Evolutionary conservation across 1,140 invertebrate genomes (phyloP).

Genomic region (Orchesella cincta): DNA sequence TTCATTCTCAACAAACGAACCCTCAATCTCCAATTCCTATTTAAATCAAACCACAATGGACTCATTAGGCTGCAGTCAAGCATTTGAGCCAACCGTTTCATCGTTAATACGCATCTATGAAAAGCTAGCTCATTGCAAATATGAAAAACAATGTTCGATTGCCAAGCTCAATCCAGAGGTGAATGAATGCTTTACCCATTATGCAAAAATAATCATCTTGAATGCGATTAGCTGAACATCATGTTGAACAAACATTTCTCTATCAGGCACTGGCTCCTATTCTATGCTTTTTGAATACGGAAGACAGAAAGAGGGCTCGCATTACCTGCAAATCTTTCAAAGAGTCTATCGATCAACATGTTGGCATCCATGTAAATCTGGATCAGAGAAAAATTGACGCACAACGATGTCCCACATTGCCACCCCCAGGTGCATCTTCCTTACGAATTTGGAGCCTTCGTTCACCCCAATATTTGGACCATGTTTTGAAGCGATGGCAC

Average conservation of each 20-base stretch:
- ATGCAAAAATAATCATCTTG: too few species aligned
- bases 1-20: too few species aligned
- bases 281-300: not conserved
- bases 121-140: not conserved
- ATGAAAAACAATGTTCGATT: not conserved
- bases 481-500: not conserved
- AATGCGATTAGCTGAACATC: too few species aligned
- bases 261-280: not conserved
- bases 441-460: not conserved
- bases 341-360: not conserved
- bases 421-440: not conserved
- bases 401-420: not conserved
- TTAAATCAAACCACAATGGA: too few species aligned
- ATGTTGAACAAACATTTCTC: not conserved
- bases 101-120: not conserved
- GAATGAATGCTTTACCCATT: not conserved
- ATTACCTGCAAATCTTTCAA: conserved; percentile 1
- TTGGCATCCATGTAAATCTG: not conserved
- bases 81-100: not conserved
- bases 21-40: too few species aligned
- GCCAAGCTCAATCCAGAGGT: not conserved
- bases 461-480: not conserved
- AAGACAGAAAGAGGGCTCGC: not conserved
- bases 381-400: not conserved
- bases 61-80: too few species aligned